phyloP scores from a whole-genome alignment of 2,797 vertebrate genomes.

The Enteromius afrohamiltoni region DNA sequence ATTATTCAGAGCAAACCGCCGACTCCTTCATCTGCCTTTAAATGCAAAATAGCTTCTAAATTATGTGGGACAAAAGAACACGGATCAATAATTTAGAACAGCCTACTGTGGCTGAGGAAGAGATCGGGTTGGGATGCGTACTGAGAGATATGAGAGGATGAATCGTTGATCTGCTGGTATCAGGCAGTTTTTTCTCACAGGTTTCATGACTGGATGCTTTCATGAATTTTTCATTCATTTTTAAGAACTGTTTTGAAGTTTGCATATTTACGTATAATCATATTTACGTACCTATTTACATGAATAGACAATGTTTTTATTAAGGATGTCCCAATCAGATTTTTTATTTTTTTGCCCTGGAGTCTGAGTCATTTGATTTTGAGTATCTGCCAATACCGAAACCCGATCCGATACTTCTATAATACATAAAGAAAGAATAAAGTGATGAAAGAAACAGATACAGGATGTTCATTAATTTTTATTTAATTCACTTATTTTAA shows the following conservation, averaged over 20 bases:
- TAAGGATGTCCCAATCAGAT: too few relatives aligned
- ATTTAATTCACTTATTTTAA: too few relatives aligned
- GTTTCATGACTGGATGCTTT: background rate
- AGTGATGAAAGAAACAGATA: too few relatives aligned
- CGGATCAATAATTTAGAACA: conserved; percentile 63
- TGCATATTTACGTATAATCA: background rate
- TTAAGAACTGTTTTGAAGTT: background rate
- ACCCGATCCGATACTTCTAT: too few relatives aligned
- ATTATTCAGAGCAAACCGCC: conserved; percentile 67
- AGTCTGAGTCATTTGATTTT: too few relatives aligned
- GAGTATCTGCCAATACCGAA: too few relatives aligned
- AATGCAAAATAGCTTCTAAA: conserved; percentile 69
- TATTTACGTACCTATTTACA: background rate
- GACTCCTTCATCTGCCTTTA: conserved; percentile 66
- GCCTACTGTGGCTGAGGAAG: conserved; percentile 31
- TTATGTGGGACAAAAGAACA: conserved; percentile 56
- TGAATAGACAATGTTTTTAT: background rate
- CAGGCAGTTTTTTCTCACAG: conserved; percentile 1
- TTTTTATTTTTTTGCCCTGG: too few relatives aligned
- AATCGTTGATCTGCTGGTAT: background rate
- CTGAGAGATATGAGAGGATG: background rate
- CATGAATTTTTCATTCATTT: background rate
- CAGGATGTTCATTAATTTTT: too few relatives aligned
- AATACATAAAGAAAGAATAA: too few relatives aligned
- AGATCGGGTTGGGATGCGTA: conserved; percentile 3